These are phyloP conservation scores for Macrophya alboannulata DNA, from an alignment of 2,888 invertebrate genomes.

Conservation along the genomic window DNA sequence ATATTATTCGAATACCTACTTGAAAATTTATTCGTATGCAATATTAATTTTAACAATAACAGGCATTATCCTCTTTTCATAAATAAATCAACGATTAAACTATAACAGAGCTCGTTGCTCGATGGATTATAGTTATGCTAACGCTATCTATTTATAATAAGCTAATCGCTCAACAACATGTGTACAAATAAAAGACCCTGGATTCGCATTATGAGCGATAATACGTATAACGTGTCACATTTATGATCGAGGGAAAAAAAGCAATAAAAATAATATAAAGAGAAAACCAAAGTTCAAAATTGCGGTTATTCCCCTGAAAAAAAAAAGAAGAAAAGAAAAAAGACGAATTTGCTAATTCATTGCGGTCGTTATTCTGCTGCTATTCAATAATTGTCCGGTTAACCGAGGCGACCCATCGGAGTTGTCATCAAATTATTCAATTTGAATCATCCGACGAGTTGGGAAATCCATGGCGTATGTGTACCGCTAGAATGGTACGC, in stretches of 20 bases:
- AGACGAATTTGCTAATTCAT: not conserved
- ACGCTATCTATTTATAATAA: conserved; percentile 3
- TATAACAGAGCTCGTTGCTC: not conserved
- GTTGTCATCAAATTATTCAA: conserved; percentile 34
- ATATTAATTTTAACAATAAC: not conserved
- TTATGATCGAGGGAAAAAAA: not conserved
- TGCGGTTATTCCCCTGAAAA: not conserved
- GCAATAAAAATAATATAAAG: not conserved
- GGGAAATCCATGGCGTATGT: not conserved
- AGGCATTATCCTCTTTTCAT: not conserved
- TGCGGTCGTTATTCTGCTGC: not conserved
- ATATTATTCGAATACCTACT: not conserved
- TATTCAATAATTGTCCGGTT: not conserved
- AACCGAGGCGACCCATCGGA: not conserved
- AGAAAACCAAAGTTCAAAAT: too few relatives aligned
- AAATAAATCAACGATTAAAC: conserved; percentile 2
- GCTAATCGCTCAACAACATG: not conserved
- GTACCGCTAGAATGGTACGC: conserved; percentile 6
- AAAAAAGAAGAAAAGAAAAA: not conserved
- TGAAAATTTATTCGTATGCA: not conserved
- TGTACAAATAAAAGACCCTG: conserved; percentile 4
- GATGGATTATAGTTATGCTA: not conserved
- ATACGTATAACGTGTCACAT: not conserved
- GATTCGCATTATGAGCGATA: conserved; percentile 1
- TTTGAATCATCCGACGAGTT: not conserved